These are phyloP conservation scores for Crenuchus spilurus DNA, from an alignment of 2,797 vertebrate genomes.

Conservation along the genomic window DNA sequence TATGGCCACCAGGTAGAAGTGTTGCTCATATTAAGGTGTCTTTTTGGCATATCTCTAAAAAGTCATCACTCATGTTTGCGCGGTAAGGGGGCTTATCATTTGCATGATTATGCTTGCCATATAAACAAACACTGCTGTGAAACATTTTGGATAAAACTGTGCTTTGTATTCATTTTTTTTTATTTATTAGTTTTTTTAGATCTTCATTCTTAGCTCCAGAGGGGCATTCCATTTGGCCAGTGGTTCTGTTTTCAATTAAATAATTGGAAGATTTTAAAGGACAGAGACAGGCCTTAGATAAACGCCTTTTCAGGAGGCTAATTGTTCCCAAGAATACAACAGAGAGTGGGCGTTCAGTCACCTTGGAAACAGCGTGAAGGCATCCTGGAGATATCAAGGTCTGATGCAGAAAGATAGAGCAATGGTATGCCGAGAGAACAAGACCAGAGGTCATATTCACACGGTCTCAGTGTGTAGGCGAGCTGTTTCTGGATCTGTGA, in stretches of 20 bases:
- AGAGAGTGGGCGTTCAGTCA: slow-evolving; percentile 41
- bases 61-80: neutral
- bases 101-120: neutral
- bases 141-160: neutral
- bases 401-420: slow-evolving; percentile 24
- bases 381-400: slow-evolving; percentile 41
- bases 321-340: slow-evolving; percentile 54
- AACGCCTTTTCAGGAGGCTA: slow-evolving; percentile 37
- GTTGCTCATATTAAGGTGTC: slow-evolving; percentile 31
- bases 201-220: neutral
- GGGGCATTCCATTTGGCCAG: neutral
- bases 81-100: neutral
- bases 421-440: slow-evolving; percentile 8
- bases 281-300: neutral
- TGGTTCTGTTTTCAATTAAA: slow-evolving; percentile 6
- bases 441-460: slow-evolving; percentile 6
- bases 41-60: neutral
- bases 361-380: slow-evolving; percentile 50
- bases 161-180: neutral
- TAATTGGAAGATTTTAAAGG: slow-evolving; percentile 17
- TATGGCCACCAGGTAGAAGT: slow-evolving; percentile 46
- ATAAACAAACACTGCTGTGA: neutral
- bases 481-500: neutral
- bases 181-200: neutral
- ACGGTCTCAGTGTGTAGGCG: neutral